Evolutionary conservation across 2,797 vertebrate genomes (phyloP), one percentile per base, ranked within the genome.

Genomic region (Atherinosoma microstoma): DNA sequence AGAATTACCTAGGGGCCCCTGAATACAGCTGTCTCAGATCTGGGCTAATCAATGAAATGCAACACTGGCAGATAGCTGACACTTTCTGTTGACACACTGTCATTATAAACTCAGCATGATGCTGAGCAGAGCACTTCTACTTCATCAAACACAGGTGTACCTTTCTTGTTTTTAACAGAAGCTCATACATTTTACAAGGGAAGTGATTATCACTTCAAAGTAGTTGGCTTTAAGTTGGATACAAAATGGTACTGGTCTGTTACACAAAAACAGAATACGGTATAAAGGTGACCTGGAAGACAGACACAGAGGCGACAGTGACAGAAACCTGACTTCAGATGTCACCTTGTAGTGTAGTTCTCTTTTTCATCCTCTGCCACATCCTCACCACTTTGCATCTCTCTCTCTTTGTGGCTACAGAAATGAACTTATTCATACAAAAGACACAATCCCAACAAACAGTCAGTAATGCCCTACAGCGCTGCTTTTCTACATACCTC

Each of bases 21-120:
- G 57, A 82, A 53, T 73, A 78, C 78, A 87, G 90, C 87, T 84
- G 83, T 81, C 76, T 86, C 71, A 76, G 80, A 88, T 88, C 63
- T 70, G 54, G 58, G 45, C 72, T 68, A 84, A 90, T 91, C 82
- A 79, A 84, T 87, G 80, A 86, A 82, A 82, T 2, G 42, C 75
- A 79, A 79, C 79, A 68, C 87, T 70, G 77, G 81, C 40, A 67
- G 76, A 80, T 51, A 77, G 81, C 67, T 78, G 84, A 92, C 73
- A 73, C 75, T 73, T 80, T 66, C 77, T 78, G 84, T 84, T 81
- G 73, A 83, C 84, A 80, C 68, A 29, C 64, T 59, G 70, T 79
- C 67, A 78, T 86, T 78, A 87, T 34, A 34, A 20, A 36, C 73
- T 61, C 56, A 36, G 34, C n/a, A 32, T 66, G 59, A 73, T 66